Percentiles rank a stretch among this genome's conserved stretches.
phyloP scores from a whole-genome alignment of 2,888 invertebrate genomes.

The Julus scandinavius region DNA sequence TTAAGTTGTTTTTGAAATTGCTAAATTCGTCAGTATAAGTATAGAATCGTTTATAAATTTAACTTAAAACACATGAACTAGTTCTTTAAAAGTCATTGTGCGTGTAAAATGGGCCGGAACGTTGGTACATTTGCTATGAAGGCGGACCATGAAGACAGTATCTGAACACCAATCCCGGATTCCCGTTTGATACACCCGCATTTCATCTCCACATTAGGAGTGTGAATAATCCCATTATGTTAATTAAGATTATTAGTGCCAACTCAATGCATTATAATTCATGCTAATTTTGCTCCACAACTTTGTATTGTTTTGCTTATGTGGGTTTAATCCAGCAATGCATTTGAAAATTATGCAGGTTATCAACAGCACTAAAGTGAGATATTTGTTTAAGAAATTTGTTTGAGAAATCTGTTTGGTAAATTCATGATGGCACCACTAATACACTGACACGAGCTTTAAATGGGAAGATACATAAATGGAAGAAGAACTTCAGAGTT shows the following conservation, averaged over 20 bases:
- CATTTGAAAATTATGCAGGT: too few species aligned
- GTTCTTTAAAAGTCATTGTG: neutral
- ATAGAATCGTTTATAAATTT: neutral
- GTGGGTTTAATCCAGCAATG: neutral
- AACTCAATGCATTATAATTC: neutral
- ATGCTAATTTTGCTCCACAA: slow-evolving; percentile 21
- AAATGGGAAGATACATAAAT: too few species aligned
- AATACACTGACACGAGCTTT: too few species aligned
- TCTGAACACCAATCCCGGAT: neutral
- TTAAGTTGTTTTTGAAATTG: neutral
- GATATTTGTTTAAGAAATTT: too few species aligned
- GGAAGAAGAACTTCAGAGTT: too few species aligned
- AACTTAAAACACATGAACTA: neutral
- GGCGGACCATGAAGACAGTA: neutral
- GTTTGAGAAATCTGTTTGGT: too few species aligned
- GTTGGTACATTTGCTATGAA: neutral
- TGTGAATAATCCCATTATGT: neutral
- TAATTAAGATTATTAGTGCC: slow-evolving; percentile 12
- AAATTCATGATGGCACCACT: too few species aligned
- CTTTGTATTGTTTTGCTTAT: neutral
- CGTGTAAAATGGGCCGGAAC: slow-evolving; percentile 25
- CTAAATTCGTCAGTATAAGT: neutral
- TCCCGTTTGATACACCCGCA: neutral
- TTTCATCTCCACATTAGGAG: neutral
- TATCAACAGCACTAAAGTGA: too few species aligned